phyloP scores from a whole-genome alignment of 2,888 invertebrate genomes.

The Drosophila paranaensis region DNA sequence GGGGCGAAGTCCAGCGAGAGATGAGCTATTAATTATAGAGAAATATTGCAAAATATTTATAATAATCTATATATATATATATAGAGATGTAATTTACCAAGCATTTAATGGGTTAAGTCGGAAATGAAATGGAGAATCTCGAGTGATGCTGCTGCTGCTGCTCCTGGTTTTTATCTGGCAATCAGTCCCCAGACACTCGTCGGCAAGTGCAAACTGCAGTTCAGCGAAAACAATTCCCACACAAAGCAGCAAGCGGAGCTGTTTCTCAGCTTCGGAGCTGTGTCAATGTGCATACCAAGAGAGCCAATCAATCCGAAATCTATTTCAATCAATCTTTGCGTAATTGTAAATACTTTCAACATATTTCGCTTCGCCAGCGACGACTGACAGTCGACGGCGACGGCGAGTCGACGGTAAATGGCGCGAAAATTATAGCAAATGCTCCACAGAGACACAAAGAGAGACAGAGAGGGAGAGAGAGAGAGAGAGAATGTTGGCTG shows the following conservation, averaged over 20 bases:
- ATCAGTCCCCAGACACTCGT: slow-evolving; percentile 52
- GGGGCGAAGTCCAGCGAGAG: neutral
- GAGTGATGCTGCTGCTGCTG: slow-evolving; percentile 3
- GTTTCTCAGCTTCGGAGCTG: slow-evolving; percentile 56
- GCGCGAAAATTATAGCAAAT: slow-evolving; percentile 81
- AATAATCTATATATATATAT: neutral
- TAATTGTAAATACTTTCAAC: slow-evolving; percentile 84
- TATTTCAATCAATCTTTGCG: slow-evolving; percentile 84
- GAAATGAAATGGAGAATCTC: slow-evolving; percentile 31
- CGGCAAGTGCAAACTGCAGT: slow-evolving; percentile 58
- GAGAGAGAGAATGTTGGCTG: slow-evolving; percentile 10
- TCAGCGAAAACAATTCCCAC: slow-evolving; percentile 62
- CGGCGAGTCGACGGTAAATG: slow-evolving; percentile 66
- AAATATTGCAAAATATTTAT: neutral
- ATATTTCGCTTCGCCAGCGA: slow-evolving; percentile 69
- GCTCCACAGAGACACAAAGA: slow-evolving; percentile 21
- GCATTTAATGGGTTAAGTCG: slow-evolving; percentile 8
- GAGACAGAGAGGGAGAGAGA: neutral
- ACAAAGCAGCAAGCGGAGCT: slow-evolving; percentile 34
- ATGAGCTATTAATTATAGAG: neutral
- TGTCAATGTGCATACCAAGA: slow-evolving; percentile 72
- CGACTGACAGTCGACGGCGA: slow-evolving; percentile 47
- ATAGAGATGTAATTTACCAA: no score
- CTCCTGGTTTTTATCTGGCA: slow-evolving; percentile 31
- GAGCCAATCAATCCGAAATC: slow-evolving; percentile 83